A percentile compares a stretch with the other conserved stretches of the same genome.
Conservation (phyloP, 1,140 invertebrate species). For the Galleria mellonella region DNA sequence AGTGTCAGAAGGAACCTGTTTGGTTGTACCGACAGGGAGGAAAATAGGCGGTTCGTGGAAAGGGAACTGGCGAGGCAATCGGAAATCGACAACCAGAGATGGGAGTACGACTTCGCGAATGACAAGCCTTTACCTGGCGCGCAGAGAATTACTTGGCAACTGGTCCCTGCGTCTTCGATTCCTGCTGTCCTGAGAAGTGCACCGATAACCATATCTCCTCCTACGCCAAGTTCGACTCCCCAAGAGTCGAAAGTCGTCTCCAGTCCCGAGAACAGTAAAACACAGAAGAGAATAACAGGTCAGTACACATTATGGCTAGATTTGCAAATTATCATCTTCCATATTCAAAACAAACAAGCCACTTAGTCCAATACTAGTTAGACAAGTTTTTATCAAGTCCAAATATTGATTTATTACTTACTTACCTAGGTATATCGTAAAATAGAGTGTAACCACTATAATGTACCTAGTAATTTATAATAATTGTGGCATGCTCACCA, state of each 20-base stretch:
- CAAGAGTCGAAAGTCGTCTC: slow-evolving; percentile 52
- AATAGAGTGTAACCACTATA: no score
- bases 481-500: no score
- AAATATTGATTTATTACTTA: no score
- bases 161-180: slow-evolving; percentile 50
- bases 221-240: slow-evolving; percentile 29
- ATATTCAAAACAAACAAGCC: no score
- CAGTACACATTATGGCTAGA: slow-evolving; percentile 13
- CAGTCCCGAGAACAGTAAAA: slow-evolving; percentile 58
- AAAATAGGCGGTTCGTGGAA: slow-evolving; percentile 60
- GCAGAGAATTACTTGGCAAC: slow-evolving; percentile 64
- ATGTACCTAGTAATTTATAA: no score
- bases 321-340: no score
- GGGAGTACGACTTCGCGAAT: slow-evolving; percentile 67
- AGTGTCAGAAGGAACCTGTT: slow-evolving; percentile 64
- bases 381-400: no score
- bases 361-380: no score
- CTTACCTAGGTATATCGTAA: no score
- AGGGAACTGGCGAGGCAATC: slow-evolving; percentile 55
- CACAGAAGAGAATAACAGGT: slow-evolving; percentile 72
- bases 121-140: slow-evolving; percentile 57
- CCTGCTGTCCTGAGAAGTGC: slow-evolving; percentile 54
- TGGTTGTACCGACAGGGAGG: slow-evolving; percentile 57
- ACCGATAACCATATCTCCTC: slow-evolving; percentile 49
- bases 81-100: slow-evolving; percentile 60